These are phyloP conservation scores for Beroe forskalii DNA, from an alignment of 37 sponge, comb jelly and placozoan species.

Conservation along the genomic window DNA sequence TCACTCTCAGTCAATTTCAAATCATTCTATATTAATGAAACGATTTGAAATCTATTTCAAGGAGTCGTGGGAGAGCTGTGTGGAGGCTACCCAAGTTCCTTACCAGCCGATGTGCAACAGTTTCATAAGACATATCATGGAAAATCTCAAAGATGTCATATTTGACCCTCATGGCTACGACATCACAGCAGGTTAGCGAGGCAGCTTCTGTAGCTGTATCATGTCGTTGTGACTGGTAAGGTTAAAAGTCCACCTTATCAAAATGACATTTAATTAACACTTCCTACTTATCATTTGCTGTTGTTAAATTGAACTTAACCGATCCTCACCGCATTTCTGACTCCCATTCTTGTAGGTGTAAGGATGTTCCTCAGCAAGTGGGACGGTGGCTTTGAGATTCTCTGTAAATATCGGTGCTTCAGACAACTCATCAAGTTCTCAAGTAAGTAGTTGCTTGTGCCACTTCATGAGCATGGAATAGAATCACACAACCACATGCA, in stretches of 20 bases:
- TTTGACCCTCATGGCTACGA: slow-evolving; percentile 23
- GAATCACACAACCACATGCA: too few species aligned
- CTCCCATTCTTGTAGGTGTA: slow-evolving; percentile 16
- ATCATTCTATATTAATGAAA: too few species aligned
- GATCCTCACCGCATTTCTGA: too few species aligned
- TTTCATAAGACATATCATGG: slow-evolving; percentile 47
- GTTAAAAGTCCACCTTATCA: too few species aligned
- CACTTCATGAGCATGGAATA: too few species aligned
- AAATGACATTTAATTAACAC: too few species aligned
- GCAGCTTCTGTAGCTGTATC: too few species aligned
- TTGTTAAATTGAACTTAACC: too few species aligned
- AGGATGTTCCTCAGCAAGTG: slow-evolving; percentile 7
- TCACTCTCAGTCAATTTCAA: too few species aligned
- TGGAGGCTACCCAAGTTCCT: neutral
- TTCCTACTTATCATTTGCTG: too few species aligned
- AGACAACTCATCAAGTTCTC: slow-evolving; percentile 47
- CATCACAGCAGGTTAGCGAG: slow-evolving; percentile 2
- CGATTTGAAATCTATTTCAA: neutral
- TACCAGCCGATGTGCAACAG: slow-evolving; percentile 54
- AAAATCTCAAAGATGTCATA: slow-evolving; percentile 26
- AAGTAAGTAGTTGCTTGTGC: too few species aligned
- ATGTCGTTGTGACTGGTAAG: too few species aligned
- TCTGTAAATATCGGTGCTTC: slow-evolving; percentile 20
- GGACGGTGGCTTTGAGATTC: slow-evolving; percentile 2
- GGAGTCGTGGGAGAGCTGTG: slow-evolving; percentile 43